Evolutionary conservation across 1,140 invertebrate species (phyloP).

Genomic region (Drosophila ogumai): DNA sequence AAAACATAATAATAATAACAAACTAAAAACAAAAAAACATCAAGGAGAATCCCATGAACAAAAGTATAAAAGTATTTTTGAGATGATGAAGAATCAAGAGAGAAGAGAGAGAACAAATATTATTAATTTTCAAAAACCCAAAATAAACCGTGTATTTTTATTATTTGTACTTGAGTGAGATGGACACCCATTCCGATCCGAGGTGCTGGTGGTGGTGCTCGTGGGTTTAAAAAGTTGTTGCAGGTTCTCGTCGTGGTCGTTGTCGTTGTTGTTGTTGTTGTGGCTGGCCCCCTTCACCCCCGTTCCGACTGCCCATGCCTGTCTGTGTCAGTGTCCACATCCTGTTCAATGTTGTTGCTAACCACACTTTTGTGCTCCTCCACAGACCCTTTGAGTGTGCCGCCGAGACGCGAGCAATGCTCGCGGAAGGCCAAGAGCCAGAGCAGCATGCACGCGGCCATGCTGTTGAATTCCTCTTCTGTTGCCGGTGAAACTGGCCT

Average conservation of each 20-base stretch:
- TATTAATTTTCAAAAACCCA: conserved; percentile 80
- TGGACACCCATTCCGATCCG: conserved; percentile 18
- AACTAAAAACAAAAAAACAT: conserved; percentile 27
- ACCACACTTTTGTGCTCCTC: conserved; percentile 75
- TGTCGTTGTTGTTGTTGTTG: conserved; percentile 48
- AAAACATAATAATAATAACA: conserved; percentile 41
- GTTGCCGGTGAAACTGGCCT: conserved; percentile 61
- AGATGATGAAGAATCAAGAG: conserved; percentile 74
- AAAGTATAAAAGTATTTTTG: conserved; percentile 81
- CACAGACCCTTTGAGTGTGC: conserved; percentile 85
- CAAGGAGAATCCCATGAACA: conserved; percentile 50
- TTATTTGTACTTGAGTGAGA: conserved; percentile 66
- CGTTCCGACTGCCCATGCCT: conserved; percentile 14
- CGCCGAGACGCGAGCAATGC: conserved; percentile 88
- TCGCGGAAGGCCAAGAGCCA: conserved; percentile 88
- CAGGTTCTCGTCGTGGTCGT: conserved; percentile 41
- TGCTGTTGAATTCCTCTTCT: conserved; percentile 67
- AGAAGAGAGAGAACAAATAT: conserved; percentile 72
- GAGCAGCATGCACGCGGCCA: conserved; percentile 76
- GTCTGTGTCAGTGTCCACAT: conserved; percentile 3
- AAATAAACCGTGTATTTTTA: conserved; percentile 81
- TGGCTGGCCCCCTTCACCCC: conserved; percentile 4
- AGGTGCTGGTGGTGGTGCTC: conserved; percentile 35
- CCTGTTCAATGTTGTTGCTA: conserved; percentile 66
- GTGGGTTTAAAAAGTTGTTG: conserved; percentile 31